Evolutionary conservation across 2,113 vertebrate species (phyloP).

Genomic region (Rattus rattus): DNA sequence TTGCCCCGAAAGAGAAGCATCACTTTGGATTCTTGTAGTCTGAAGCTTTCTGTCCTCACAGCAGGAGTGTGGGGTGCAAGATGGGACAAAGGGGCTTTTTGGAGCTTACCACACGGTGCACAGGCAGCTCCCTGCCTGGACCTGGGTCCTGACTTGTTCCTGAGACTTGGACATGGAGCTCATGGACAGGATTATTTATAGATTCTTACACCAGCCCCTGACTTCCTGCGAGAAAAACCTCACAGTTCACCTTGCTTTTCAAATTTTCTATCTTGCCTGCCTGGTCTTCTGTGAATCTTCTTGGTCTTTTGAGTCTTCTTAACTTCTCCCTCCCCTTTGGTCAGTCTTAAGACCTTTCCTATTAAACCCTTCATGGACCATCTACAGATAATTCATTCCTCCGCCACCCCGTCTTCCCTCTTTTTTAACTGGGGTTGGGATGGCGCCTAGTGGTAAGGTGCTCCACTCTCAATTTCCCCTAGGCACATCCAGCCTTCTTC

Average conservation of each 20-base stretch:
- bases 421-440: neutral
- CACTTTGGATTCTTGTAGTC: neutral
- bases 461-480: too few species aligned
- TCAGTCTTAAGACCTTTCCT: neutral
- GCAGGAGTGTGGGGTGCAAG: rapidly evolving
- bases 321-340: neutral
- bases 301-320: neutral
- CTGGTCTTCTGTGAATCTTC: neutral
- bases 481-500: neutral
- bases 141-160: neutral
- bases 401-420: neutral
- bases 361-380: neutral
- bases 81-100: neutral
- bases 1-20: neutral
- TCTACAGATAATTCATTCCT: neutral
- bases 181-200: neutral
- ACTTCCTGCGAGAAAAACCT: neutral
- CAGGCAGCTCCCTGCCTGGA: too few species aligned
- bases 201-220: neutral
- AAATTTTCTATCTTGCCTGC: neutral
- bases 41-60: neutral
- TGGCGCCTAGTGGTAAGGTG: neutral
- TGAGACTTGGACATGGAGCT: neutral
- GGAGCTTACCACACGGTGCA: neutral
- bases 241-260: neutral